Conservation (phyloP, 2,797 vertebrate species). For the Chelidonichthys spinosus region DNA sequence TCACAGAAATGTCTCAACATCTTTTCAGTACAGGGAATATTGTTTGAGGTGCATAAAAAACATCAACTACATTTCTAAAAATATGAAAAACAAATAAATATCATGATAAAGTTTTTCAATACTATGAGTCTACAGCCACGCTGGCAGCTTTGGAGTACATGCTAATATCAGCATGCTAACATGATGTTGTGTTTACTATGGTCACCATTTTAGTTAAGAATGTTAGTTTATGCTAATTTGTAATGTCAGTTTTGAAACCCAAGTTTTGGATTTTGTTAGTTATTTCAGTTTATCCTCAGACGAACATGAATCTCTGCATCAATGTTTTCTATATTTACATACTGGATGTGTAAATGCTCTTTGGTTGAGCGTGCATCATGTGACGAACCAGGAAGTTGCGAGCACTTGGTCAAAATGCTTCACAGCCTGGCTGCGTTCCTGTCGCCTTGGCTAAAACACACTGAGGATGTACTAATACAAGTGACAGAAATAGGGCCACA, state of each 20-base stretch:
- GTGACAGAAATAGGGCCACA: background rate
- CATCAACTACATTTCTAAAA: background rate
- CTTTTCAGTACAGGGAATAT: background rate
- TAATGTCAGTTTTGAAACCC: background rate
- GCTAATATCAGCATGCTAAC: background rate
- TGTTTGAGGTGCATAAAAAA: background rate
- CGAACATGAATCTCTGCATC: background rate
- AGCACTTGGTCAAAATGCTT: background rate
- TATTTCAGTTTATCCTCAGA: background rate
- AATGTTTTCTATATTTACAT: background rate
- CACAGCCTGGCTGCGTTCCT: background rate
- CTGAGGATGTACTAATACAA: background rate
- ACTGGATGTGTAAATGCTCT: background rate
- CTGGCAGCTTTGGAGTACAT: background rate
- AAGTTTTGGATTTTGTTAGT: background rate
- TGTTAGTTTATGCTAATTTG: background rate
- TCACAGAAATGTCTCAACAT: background rate
- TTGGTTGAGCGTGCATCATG: background rate
- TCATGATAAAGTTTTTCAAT: background rate
- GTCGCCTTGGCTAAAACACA: background rate
- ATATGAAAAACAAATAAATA: background rate
- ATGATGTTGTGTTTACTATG: background rate
- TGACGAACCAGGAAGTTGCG: background rate
- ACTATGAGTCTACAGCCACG: background rate
- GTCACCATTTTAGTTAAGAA: background rate